Base-by-base conservation (phyloP, 2,797 vertebrate species). In the Sebastes minor region DNA sequence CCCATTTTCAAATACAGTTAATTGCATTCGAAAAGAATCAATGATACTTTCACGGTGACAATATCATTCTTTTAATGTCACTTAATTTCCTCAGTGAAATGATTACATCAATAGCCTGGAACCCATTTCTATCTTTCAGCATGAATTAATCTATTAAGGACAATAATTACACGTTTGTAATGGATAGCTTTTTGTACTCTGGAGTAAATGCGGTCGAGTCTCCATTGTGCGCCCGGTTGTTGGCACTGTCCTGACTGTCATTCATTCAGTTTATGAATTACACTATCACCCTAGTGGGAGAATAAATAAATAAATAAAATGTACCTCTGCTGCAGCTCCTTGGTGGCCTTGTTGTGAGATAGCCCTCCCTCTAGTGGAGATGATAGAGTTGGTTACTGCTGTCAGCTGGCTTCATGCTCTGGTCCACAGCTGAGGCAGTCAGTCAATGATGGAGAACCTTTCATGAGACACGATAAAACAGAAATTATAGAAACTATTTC, bases 341-440 rank as follows among this genome's bases (percentile, higher is more conserved):
- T 62, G 71, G 82, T 92, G 88, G 89, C 85, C 86, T 92, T 95
- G 91, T 88, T 87, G 93, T 94, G 95, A 96, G 88, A 93, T 84
- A 93, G 93, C 89, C 86, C 95, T 91, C 96, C 96, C 96, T 96
- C 96, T 96, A 96, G 96, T 95, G 96, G 96, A 92, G 81, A 86
- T 86, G 71, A 86, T 70, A 27, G 86, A 86, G 82, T 71, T 80
- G 85, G 84, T 85, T 78, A 38, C 74, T 86, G 90, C 81, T 87
- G 80, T 86, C 87, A 85, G 78, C 71, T 79, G 78, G 74, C 70
- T 88, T 64, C 25, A 52, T 55, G 77, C 74, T 85, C 74, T 72
- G 53, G 30, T 81, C 76, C 80, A 82, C 83, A 90, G 74, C 84
- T 77, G 78, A 86, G 84, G 42, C 79, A 83, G 72, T 74, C 74